phyloP scores from a whole-genome alignment of 2,888 invertebrate genomes.

The Ashinkailepas kermadecensis region DNA sequence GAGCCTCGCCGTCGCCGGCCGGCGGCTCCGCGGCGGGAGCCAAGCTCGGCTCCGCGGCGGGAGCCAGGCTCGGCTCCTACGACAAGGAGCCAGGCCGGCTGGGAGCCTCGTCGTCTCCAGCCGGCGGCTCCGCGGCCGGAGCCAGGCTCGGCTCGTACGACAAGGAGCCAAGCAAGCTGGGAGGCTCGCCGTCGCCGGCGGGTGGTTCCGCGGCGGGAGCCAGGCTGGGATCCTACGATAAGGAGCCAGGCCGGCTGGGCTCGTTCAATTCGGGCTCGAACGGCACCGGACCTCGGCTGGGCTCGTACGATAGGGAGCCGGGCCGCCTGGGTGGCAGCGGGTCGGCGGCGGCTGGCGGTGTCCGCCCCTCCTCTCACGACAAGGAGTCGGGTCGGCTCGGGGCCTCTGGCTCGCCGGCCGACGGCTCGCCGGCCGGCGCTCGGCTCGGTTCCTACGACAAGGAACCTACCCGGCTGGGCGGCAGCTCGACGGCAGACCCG shows the following conservation, averaged over 20 bases:
- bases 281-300: neutral
- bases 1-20: neutral
- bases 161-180: too few species aligned
- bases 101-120: neutral
- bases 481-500: neutral
- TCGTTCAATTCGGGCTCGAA: neutral
- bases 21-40: neutral
- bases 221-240: neutral
- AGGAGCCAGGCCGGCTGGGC: neutral
- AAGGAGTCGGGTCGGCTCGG: neutral
- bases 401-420: neutral
- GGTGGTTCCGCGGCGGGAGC: too few species aligned
- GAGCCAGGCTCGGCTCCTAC: neutral
- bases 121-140: neutral
- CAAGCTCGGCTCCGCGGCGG: neutral
- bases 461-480: neutral
- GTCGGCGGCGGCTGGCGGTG: neutral
- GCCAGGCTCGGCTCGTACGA: neutral
- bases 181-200: too few species aligned
- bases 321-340: neutral
- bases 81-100: neutral
- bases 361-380: neutral
- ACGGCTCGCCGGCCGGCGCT: neutral
- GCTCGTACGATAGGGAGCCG: neutral
- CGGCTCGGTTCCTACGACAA: neutral